Percentiles rank a stretch among this genome's conserved stretches.
These are phyloP conservation scores for Centropyge bicolor DNA, from an alignment of 2,797 vertebrate species.

Conservation along the genomic window DNA sequence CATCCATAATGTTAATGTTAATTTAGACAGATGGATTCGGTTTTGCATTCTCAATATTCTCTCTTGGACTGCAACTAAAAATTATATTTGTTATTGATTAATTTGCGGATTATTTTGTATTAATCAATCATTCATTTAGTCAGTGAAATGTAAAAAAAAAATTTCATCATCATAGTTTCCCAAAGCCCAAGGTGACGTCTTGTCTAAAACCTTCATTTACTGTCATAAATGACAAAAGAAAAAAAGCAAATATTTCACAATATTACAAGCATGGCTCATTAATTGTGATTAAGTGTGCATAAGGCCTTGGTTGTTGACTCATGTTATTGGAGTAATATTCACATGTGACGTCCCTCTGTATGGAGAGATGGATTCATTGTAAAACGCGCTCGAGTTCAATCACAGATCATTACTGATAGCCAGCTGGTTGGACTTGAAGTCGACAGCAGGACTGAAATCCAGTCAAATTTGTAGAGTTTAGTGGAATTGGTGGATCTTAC, in stretches of 20 bases:
- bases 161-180: too few species aligned
- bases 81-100: too few species aligned
- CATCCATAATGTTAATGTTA: too few species aligned
- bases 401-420: conserved; percentile 16
- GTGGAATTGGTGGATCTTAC: conserved; percentile 26
- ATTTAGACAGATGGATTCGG: too few species aligned
- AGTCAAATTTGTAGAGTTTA: conserved; percentile 45
- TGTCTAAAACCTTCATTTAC: too few species aligned
- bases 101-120: too few species aligned
- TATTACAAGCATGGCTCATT: neutral
- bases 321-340: neutral
- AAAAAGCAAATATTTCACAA: neutral
- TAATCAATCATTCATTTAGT: too few species aligned
- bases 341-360: neutral
- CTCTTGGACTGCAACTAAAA: too few species aligned
- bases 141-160: too few species aligned
- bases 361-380: neutral
- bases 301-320: neutral
- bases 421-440: conserved; percentile 36
- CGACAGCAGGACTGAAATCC: conserved; percentile 42
- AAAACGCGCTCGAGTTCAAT: neutral
- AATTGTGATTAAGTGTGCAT: neutral
- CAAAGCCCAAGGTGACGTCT: too few species aligned
- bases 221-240: too few species aligned
- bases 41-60: too few species aligned